Evolutionary conservation across 2,888 invertebrate genomes (phyloP).

Genomic region (Trichacis sp.): DNA sequence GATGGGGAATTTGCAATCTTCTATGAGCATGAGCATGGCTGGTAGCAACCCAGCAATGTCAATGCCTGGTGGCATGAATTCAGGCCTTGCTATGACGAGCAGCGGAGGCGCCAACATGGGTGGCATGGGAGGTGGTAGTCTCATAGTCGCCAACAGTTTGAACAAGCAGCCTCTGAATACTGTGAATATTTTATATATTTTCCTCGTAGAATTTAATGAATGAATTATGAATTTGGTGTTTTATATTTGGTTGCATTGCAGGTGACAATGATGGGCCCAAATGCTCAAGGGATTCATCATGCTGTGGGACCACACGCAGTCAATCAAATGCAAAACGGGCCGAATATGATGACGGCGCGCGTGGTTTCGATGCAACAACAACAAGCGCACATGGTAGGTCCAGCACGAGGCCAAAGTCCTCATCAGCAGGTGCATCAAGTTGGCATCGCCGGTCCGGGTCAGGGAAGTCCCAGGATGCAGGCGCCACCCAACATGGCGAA

Average conservation of each 20-base stretch:
- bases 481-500: constrained; percentile 71
- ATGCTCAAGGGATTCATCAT: constrained; percentile 68
- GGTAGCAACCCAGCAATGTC: constrained; percentile 65
- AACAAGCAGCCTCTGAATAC: constrained; percentile 78
- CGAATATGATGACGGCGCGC: constrained; percentile 74
- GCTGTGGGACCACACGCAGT: constrained; percentile 61
- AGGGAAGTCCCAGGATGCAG: constrained; percentile 75
- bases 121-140: constrained; percentile 79
- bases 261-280: constrained; percentile 73
- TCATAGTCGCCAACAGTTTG: constrained; percentile 80
- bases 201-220: too few species aligned
- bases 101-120: constrained; percentile 74
- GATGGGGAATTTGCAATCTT: constrained; percentile 70
- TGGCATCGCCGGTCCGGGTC: constrained; percentile 70
- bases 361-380: constrained; percentile 69
- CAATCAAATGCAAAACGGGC: constrained; percentile 80
- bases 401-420: constrained; percentile 67
- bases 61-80: constrained; percentile 65
- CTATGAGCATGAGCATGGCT: constrained; percentile 77
- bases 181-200: constrained; percentile 45
- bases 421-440: constrained; percentile 68
- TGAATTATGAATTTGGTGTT: too few species aligned
- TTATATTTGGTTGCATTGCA: too few species aligned
- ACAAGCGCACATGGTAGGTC: constrained; percentile 62
- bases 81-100: constrained; percentile 86